Evolutionary conservation across 2,797 vertebrate genomes (phyloP), one percentile per base, ranked within the genome.

Genomic region (Coregonus sp.): DNA sequence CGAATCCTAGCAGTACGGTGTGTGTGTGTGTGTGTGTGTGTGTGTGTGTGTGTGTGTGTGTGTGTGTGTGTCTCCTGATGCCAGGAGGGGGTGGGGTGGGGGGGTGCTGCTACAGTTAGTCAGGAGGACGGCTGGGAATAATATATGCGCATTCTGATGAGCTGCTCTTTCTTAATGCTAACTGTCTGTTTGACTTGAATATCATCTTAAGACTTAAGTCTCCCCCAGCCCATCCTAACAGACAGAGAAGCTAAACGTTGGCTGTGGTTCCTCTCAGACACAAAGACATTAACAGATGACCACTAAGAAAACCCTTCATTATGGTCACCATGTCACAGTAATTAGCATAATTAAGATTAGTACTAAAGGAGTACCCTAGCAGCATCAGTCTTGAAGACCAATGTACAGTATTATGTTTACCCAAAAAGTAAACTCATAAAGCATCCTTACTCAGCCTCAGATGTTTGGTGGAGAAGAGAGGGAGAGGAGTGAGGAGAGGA

Each of bases 61-160:
- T 15, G 73, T 18, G 37, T 29, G 40, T 50, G 61, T 47, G 25
- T 31, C 6, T 59, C 33, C n/a, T 7, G 51, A 52, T 33, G 63
- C 37, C 63, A 33, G 51, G 50, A 66, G 56, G 33, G n/a, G 25
- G 71, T 25, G 25, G 70, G 52, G 35, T 9, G 69, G 15, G 35
- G 40, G 65, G 29, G 51, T 25, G 25, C 18, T 29, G 37, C 33
- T 18, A 54, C 68, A 67, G 70, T 77, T 72, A 20, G 71, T 29
- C 40, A 65, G 51, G 72, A 5, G 35, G 77, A 20, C 25, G 1
- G 56, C 14, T 56, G 68, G 47, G 73, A 56, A 35, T 79, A 86
- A 86, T 76, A 65, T 80, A 82, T 81, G 78, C 59, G 71, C 81
- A 86, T 88, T 5, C 59, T 70, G 82, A 79, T 74, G 7, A 66